phyloP scores from a whole-genome alignment of 2,113 vertebrate genomes.

The Melanerpes aurifrons region DNA sequence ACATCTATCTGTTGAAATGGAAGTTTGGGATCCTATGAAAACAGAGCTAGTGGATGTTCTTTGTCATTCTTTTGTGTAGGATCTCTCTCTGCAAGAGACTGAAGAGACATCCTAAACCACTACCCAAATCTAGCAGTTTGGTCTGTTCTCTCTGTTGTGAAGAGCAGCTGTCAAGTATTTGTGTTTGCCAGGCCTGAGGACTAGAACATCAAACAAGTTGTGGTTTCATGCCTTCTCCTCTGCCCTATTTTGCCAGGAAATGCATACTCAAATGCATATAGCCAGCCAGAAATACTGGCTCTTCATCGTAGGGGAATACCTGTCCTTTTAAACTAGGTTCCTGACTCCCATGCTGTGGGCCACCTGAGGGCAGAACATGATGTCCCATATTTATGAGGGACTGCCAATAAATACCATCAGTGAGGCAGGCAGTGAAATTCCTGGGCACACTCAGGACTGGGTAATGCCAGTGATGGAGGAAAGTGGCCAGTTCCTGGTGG shows the following conservation, averaged over 20 bases:
- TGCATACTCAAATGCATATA: neutral
- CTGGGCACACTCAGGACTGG: neutral
- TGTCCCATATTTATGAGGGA: neutral
- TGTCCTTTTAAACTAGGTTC: neutral
- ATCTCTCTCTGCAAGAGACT: neutral
- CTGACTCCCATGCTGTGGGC: neutral
- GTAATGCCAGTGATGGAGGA: slow-evolving; percentile 7
- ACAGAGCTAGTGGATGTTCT: neutral
- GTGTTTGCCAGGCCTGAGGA: neutral
- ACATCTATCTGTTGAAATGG: neutral
- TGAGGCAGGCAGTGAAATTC: slow-evolving; percentile 26
- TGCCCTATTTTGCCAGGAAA: neutral
- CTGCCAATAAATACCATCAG: slow-evolving; percentile 9
- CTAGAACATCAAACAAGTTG: neutral
- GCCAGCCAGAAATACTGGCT: neutral
- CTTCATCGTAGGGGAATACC: neutral
- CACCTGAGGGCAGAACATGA: slow-evolving; percentile 24
- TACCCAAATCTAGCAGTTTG: neutral
- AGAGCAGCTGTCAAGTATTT: neutral
- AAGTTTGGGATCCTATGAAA: neutral
- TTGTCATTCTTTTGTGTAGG: neutral
- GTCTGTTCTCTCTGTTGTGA: neutral
- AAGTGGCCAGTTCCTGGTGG: slow-evolving; percentile 7
- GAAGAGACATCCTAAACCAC: neutral
- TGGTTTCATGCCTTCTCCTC: neutral